phyloP scores from a whole-genome alignment of 2,797 vertebrate species.

The Acrossocheilus fasciatus region DNA sequence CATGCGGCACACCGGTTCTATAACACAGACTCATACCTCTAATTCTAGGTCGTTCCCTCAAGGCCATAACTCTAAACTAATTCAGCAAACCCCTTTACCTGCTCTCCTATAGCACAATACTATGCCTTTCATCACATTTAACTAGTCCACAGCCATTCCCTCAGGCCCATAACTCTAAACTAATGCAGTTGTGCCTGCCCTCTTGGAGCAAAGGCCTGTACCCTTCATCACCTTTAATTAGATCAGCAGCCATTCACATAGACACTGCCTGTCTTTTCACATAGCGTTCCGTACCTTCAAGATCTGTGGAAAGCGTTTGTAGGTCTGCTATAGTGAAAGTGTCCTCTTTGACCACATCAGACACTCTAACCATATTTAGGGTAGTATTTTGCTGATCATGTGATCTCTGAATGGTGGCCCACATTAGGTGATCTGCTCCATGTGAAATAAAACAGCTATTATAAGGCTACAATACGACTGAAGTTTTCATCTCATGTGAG shows the following conservation, averaged over 20 bases:
- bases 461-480: neutral
- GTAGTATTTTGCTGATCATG: neutral
- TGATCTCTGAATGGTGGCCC: neutral
- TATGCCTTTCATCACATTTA: constrained; percentile 42
- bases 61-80: constrained; percentile 14
- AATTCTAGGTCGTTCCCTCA: neutral
- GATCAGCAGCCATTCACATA: constrained; percentile 26
- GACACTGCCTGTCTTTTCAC: constrained; percentile 10
- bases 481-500: too few relatives aligned
- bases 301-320: neutral
- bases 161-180: constrained; percentile 29
- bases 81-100: neutral
- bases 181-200: constrained; percentile 26
- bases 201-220: constrained; percentile 23
- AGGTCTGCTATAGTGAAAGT: neutral
- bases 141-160: constrained; percentile 4
- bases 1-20: constrained; percentile 39
- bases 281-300: constrained; percentile 10
- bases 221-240: constrained; percentile 50
- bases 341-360: neutral
- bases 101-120: neutral
- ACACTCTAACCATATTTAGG: neutral
- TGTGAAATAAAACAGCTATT: neutral
- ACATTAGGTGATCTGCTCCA: neutral
- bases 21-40: constrained; percentile 46